Conservation (phyloP, 2,797 vertebrate genomes). For the Anomalospiza imberbis region DNA sequence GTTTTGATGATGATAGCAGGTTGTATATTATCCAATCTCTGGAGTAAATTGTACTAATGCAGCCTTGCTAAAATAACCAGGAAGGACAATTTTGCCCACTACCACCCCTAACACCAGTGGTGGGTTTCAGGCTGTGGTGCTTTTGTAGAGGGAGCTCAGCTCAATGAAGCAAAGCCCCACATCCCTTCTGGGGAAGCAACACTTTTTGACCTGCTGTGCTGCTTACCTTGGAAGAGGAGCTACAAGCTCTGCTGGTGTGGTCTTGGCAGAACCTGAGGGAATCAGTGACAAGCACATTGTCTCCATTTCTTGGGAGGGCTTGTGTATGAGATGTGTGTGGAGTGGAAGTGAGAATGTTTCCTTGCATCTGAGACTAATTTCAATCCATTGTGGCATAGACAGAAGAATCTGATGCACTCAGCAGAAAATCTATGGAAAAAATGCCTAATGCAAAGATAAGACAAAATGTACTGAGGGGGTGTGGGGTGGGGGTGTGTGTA, state of each 20-base stretch:
- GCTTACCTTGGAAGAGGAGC: not conserved
- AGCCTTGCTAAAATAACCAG: accelerated
- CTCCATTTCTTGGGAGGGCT: not conserved
- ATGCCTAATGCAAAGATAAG: not conserved
- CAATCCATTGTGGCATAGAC: not conserved
- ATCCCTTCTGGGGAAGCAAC: not conserved
- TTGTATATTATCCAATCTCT: not conserved
- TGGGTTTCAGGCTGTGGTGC: not conserved
- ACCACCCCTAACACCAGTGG: not conserved
- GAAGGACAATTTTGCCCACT: not conserved
- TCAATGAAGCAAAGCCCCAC: not conserved
- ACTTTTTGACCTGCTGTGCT: not conserved
- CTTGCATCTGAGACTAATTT: not conserved
- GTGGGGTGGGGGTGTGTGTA: not conserved
- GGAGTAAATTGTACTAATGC: not conserved
- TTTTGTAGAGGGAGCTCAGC: not conserved
- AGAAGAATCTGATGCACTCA: not conserved
- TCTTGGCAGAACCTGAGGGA: not conserved
- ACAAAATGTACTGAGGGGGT: not conserved
- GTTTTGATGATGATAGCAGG: not conserved
- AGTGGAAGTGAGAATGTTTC: not conserved
- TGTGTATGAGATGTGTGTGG: not conserved
- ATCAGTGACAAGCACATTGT: not conserved
- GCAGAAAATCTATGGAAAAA: not conserved
- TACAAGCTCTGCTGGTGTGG: not conserved